Conservation (phyloP, 2,113 vertebrate species). For the Lophotis ruficrista region DNA sequence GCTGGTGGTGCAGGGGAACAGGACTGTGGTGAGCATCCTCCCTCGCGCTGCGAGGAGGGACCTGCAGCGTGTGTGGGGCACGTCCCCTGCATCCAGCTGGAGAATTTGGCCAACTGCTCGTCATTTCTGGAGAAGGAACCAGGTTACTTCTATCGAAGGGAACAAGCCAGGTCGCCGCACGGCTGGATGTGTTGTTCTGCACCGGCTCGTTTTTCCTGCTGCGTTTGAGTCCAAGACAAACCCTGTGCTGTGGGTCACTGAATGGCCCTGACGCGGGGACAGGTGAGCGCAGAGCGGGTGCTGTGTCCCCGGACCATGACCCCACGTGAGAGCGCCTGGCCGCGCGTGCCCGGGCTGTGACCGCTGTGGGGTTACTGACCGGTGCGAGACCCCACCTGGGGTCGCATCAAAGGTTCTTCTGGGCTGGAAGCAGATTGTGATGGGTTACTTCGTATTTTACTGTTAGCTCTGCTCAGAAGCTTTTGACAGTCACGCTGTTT, state of each 20-base stretch:
- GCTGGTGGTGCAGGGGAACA: not conserved
- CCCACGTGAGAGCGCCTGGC: not conserved
- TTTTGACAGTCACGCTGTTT: not conserved
- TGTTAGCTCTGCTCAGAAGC: not conserved
- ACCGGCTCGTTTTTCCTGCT: not conserved
- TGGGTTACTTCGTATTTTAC: not conserved
- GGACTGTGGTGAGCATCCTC: not conserved
- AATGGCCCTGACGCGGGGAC: not conserved
- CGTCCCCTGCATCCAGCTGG: not conserved
- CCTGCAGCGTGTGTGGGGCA: too few relatives aligned
- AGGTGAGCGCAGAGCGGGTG: not conserved
- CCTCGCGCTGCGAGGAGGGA: not conserved
- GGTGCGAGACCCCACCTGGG: rapidly evolving
- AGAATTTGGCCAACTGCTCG: too few relatives aligned
- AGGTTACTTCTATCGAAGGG: not conserved
- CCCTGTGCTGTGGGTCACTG: not conserved
- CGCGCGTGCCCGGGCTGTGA: not conserved
- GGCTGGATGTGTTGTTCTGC: not conserved
- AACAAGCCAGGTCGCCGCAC: not conserved
- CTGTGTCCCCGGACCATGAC: too few relatives aligned
- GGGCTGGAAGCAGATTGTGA: not conserved
- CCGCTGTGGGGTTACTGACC: rapidly evolving
- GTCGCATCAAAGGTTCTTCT: not conserved
- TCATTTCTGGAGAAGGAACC: rapidly evolving
- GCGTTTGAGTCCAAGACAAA: not conserved